These are phyloP conservation scores for Ophonus ardosiacus DNA, from an alignment of 2,888 invertebrate species.

Conservation along the genomic window DNA sequence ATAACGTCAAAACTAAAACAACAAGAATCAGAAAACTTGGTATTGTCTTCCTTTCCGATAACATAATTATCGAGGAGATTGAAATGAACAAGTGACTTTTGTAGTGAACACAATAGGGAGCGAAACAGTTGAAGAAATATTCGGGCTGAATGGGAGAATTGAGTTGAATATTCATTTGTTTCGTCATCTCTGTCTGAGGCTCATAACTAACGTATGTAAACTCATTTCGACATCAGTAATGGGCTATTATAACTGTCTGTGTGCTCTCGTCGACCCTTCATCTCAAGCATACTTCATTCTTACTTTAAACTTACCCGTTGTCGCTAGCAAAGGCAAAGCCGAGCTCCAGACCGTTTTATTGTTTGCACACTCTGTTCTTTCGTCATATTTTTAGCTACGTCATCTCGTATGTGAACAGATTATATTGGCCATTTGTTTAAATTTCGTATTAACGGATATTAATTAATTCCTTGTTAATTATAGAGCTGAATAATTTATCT, in stretches of 20 bases:
- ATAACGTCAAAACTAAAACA: slow-evolving; percentile 10
- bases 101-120: background rate
- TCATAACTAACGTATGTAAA: slow-evolving; percentile 52
- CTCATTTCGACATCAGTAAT: slow-evolving; percentile 58
- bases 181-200: slow-evolving; percentile 1
- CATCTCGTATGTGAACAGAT: slow-evolving; percentile 4
- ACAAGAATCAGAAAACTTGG: background rate
- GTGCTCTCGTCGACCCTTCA: slow-evolving; percentile 54
- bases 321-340: background rate
- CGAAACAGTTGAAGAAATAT: background rate
- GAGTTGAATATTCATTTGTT: slow-evolving; percentile 7
- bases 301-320: slow-evolving; percentile 53
- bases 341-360: background rate
- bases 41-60: background rate
- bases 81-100: background rate
- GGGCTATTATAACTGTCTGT: slow-evolving; percentile 61
- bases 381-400: slow-evolving; percentile 5
- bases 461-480: slow-evolving; percentile 26
- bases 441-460: slow-evolving; percentile 15
- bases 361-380: slow-evolving; percentile 22
- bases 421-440: background rate
- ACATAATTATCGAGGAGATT: background rate
- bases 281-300: slow-evolving; percentile 59
- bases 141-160: background rate
- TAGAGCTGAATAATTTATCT: background rate